Evolutionary conservation across 2,113 vertebrate species (phyloP), one percentile per base, ranked within the genome.

Genomic region (Aepyceros melampus): DNA sequence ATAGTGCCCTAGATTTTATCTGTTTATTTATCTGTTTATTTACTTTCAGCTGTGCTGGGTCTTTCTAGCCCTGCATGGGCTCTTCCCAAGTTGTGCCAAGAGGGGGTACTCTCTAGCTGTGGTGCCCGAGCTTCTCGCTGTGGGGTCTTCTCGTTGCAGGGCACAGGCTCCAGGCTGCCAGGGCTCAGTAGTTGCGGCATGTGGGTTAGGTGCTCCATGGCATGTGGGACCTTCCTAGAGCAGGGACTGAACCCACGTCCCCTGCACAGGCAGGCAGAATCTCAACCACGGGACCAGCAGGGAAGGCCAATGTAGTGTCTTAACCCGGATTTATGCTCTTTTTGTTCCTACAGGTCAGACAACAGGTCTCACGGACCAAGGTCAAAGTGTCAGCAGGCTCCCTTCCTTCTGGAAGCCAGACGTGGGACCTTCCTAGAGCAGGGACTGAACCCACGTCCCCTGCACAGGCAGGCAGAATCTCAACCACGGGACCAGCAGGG

Each of bases 121-220:
- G 43, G 76, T 31, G 15, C 8, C 2, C 1, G 15, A n/a, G n/a
- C n/a, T n/a, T n/a, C n/a, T n/a, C n/a, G n/a, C n/a, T n/a, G n/a
- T n/a, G 7, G 43, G 3, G 45, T 1, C 45, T 11, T 47, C 76
- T 79, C 29, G 1, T 17, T 10, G 15, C 27, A 10, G 27, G 45
- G 45, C 76, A 31, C 8, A 17, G 76, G 14, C 76, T 49, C 76
- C 49, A 79, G 15, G 76, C 43, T 17, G 43, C 7, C 25, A 45
- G 43, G 43, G 4, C 43, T 47, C 43, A 47, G 76, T 16, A 31
- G 76, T 1, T 47, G 43, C 27, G 31, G 43, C 1, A 0, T 5
- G 8, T 1, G 76, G 45, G 27, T 9, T 19, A 49, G 27, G 15
- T 49, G 45, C 27, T 6, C 45, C 27, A 5, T 0, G 0, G 45